Percentiles rank a stretch among this genome's conserved stretches.
Evolutionary conservation across 2,113 vertebrate species (phyloP).

Genomic region (Rhombomys opimus): DNA sequence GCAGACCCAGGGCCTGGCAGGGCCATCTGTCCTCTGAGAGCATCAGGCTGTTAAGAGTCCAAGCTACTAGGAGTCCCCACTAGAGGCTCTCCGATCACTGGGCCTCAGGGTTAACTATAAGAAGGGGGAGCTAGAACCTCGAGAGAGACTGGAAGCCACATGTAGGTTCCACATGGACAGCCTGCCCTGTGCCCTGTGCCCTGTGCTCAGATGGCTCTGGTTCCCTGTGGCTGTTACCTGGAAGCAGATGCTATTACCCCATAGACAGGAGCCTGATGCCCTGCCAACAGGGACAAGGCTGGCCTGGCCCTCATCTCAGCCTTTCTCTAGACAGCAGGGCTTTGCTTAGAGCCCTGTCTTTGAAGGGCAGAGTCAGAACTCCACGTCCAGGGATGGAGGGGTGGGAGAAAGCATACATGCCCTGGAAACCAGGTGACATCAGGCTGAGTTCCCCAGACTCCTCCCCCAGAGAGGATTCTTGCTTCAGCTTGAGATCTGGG

Average conservation of each 20-base stretch:
- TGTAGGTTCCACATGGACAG: not conserved
- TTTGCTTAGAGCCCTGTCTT: not conserved
- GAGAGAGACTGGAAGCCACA: fast-evolving
- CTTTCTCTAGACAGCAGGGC: not conserved
- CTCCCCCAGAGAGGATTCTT: not conserved
- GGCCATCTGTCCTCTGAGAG: not conserved
- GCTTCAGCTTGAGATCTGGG: not conserved
- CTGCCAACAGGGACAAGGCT: fast-evolving
- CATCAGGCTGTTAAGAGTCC: no score
- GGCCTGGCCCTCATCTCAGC: not conserved
- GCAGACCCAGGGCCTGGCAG: not conserved
- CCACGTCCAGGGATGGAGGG: fast-evolving
- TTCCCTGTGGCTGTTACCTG: fast-evolving
- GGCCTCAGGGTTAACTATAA: fast-evolving
- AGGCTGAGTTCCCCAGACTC: not conserved
- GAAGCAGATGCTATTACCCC: not conserved
- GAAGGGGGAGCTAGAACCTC: not conserved
- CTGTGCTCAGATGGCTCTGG: no score
- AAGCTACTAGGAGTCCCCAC: not conserved
- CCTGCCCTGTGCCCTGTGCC: fast-evolving
- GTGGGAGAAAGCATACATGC: not conserved
- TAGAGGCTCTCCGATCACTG: fast-evolving
- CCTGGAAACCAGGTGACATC: no score
- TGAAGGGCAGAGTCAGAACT: not conserved
- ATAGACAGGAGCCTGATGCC: fast-evolving